Evolutionary conservation across 2,888 invertebrate species (phyloP), one percentile per base, ranked within the genome.

Genomic region (Maniola hyperantus): DNA sequence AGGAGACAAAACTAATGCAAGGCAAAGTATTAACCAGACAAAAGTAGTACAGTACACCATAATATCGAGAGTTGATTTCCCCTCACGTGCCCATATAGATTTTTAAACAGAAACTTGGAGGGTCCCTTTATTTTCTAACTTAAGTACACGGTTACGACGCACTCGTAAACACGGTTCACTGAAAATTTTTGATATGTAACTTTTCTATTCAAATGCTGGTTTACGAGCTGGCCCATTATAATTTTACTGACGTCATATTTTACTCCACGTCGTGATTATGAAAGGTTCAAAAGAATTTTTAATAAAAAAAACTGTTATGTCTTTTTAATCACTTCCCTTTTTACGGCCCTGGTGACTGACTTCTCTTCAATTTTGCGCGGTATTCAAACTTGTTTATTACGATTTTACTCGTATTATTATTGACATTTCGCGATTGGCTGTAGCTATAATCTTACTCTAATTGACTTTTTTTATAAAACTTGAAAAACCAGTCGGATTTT

Each of bases 121-220:
- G 85, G 83, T 73, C 82, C 82, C 81, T 87, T 85, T 84, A 87
- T 86, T 85, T 87, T 84, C 82, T 77, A 81, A 80, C 84, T 85
- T 90, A 89, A 91, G 90, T 88, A 91, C 87, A 86, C 87, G 85
- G 91, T 91, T 92, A 92, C 89, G 92, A 91, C 86, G 77, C 81
- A 82, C 88, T 90, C 91, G 89, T 92, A 92, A 92, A 87, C 84
- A 91, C 90, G 91, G 91, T 91, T 92, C 91, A 90, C 84, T 91
- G 92, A 90, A 89, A 90, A 90, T 91, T 91, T 92, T 92, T 91
- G 92, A 92, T 91, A 91, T 91, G 92, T 91, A 87, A 91, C 91
- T 87, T 86, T 90, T 84, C 89, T 91, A 92, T 92, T 92, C 92
- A 92, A 92, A 92, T 90, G 86, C 76, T 74, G 80, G 79, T 90